Percentiles rank a stretch among this genome's conserved stretches.
Evolutionary conservation across 2,797 vertebrate genomes (phyloP).

Genomic region (Catostomus latipinnis): DNA sequence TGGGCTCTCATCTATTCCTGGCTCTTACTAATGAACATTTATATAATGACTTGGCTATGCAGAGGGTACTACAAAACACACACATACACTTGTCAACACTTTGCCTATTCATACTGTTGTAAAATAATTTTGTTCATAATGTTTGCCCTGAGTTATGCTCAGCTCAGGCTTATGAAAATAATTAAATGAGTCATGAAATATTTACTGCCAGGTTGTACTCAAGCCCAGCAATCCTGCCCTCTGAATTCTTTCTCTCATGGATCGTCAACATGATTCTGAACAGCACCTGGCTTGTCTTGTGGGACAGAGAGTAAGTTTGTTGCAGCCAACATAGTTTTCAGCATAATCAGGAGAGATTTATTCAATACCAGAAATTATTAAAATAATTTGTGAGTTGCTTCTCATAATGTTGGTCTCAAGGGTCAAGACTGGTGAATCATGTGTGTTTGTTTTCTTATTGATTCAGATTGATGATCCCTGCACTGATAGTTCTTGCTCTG

Average conservation of each 20-base stretch:
- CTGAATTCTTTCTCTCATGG: constrained; percentile 77
- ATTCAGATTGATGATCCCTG: constrained; percentile 56
- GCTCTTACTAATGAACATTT: constrained; percentile 74
- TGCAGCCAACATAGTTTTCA: constrained; percentile 14
- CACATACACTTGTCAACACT: not conserved
- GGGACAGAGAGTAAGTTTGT: constrained; percentile 77
- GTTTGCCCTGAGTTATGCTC: not conserved
- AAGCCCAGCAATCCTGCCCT: constrained; percentile 68
- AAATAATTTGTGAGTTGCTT: constrained; percentile 26
- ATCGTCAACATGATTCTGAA: constrained; percentile 77
- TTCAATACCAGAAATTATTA: constrained; percentile 44
- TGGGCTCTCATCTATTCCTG: constrained; percentile 80
- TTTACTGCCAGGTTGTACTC: constrained; percentile 54
- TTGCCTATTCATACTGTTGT: not conserved
- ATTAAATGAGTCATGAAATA: constrained; percentile 4
- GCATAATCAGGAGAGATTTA: not conserved
- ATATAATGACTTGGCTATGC: constrained; percentile 68
- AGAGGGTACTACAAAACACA: constrained; percentile 68
- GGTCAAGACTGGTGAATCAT: not conserved
- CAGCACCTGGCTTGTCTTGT: constrained; percentile 77
- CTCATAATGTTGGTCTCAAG: not conserved
- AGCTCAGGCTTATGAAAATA: too few relatives aligned
- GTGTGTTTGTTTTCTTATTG: constrained; percentile 15
- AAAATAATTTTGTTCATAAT: not conserved
- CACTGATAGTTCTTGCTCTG: constrained; percentile 62